Evolutionary conservation across 2,113 vertebrate species (phyloP).

Genomic region (Archocentrus centrarchus): DNA sequence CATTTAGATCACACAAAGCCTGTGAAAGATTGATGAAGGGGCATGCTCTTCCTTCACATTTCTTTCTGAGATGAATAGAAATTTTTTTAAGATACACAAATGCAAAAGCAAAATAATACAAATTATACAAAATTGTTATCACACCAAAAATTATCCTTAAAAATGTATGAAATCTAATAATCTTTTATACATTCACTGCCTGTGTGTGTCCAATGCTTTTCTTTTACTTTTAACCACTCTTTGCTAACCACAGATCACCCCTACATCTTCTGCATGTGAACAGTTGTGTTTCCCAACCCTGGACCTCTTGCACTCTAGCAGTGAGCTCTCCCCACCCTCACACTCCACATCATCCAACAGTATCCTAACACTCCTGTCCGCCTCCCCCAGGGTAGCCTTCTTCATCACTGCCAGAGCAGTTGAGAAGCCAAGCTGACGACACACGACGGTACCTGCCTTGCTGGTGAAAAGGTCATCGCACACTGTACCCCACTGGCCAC

Average conservation of each 20-base stretch:
- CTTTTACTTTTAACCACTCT: background rate
- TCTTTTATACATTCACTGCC: background rate
- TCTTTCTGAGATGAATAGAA: background rate
- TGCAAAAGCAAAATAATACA: background rate
- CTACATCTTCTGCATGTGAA: constrained; percentile 73
- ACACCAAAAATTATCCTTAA: background rate
- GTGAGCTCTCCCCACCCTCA: constrained; percentile 72
- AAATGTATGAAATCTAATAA: background rate
- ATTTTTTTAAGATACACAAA: background rate
- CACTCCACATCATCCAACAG: constrained; percentile 80
- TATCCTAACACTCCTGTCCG: constrained; percentile 57
- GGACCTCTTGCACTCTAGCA: constrained; percentile 77
- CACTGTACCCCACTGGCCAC: constrained; percentile 79
- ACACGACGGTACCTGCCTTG: constrained; percentile 74
- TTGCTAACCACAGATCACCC: constrained; percentile 71
- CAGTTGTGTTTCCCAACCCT: constrained; percentile 79
- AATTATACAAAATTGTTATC: background rate
- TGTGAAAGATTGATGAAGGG: background rate
- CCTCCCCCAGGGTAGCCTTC: constrained; percentile 70
- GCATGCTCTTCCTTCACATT: background rate
- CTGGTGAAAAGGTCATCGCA: constrained; percentile 77
- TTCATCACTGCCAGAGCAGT: constrained; percentile 66
- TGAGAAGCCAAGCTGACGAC: constrained; percentile 78
- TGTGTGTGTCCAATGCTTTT: background rate
- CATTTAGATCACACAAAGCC: background rate